Conservation (phyloP, 1,140 invertebrate species). For the Charaxes varanes region DNA sequence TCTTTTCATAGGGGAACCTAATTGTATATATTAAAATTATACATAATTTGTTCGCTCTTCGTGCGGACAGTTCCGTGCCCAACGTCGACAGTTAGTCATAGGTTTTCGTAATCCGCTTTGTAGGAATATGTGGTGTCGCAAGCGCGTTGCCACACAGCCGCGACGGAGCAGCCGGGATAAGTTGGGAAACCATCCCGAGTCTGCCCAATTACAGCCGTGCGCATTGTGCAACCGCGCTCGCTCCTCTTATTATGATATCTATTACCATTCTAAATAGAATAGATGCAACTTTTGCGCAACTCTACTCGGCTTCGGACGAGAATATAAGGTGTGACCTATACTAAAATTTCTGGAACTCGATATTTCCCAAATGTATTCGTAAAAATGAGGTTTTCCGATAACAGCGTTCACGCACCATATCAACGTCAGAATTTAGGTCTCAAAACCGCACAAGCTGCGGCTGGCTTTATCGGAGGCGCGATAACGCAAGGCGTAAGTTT, state of each 20-base stretch:
- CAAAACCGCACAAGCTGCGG: constrained; percentile 54
- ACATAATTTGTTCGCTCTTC: constrained; percentile 29
- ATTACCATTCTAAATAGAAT: constrained; percentile 41
- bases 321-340: no score
- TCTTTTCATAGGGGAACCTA: no score
- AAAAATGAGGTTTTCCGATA: constrained; percentile 16
- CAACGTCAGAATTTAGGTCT: constrained; percentile 60
- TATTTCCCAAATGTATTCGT: constrained; percentile 11
- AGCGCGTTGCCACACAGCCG: constrained; percentile 56
- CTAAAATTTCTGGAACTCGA: constrained; percentile 17
- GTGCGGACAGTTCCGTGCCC: constrained; percentile 34
- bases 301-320: no score
- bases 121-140: constrained; percentile 65
- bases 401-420: constrained; percentile 20
- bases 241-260: constrained; percentile 29
- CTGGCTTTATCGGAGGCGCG: constrained; percentile 62
- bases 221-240: constrained; percentile 35
- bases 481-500: constrained; percentile 71
- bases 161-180: constrained; percentile 61
- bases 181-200: constrained; percentile 68
- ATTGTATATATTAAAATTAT: no score
- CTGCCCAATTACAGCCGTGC: constrained; percentile 54
- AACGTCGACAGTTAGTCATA: constrained; percentile 48
- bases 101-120: constrained; percentile 67
- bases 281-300: constrained; percentile 5